Base-by-base conservation (phyloP, 2,113 vertebrate species). In the Cyprinodon brontotheroides region DNA sequence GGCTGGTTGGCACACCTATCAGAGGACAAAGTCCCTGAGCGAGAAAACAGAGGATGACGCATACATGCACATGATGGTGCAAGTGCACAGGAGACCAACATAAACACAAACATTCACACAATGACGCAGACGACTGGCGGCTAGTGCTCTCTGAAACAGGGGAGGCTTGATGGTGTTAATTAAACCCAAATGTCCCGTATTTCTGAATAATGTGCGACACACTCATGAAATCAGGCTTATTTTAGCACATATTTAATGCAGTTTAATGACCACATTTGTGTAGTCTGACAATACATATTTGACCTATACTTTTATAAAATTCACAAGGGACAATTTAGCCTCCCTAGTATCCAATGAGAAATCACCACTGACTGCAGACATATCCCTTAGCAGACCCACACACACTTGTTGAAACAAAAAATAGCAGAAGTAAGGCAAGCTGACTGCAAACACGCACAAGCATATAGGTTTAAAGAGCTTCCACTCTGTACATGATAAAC, bases 1-100 rank as follows among this genome's bases (percentile, higher is more conserved):
- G 92, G 93, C 87, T 80, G 85, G 84, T 77, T 87, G 89, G 88
- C 87, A 90, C 87, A 85, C 89, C 86, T 91, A 84, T 69, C 75
- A 80, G 38, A 81, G 93, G 89, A 82, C 92, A 92, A 93, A 91
- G 92, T 91, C 83, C 84, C 79, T 0, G 43, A 72, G 74, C 66
- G 77, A 60, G 74, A 29, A 73, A 79, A 75, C 37, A 70, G 74
- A 75, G 61, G 53, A 85, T 84, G 87, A 79, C 62, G 8, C 71
- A 43, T 63, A 70, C 83, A 74, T 41, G 70, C 36, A 65, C 70
- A 74, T 37, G 12, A 20, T 64, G 17, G 70, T 39, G 50, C 63
- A 60, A 4, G 72, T 47, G 78, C 81, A 63, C 72, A 53, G 77
- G 48, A 86, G 86, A 82, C 71, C 47, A 41, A 45, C 80, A 68